Conservation (phyloP, 2,888 invertebrate genomes). For the Kuschelorhynchus macadamiae region DNA sequence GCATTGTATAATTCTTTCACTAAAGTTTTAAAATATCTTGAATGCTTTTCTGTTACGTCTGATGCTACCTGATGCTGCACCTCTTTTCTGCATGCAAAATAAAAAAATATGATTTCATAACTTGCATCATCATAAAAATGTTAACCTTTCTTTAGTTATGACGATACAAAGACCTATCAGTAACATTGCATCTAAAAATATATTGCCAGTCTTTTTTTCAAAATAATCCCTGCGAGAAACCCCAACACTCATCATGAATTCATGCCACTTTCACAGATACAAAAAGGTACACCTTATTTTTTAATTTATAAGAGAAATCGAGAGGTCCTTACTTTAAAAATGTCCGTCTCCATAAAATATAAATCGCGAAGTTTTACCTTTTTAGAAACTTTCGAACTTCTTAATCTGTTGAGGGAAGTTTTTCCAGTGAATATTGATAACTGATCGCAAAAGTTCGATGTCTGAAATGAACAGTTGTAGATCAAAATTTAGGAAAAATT, state of each 20-base stretch:
- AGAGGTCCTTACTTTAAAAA: constrained; percentile 34
- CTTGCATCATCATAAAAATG: too few species aligned
- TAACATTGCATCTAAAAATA: too few species aligned
- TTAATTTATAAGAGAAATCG: constrained; percentile 33
- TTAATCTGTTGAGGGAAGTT: constrained; percentile 52
- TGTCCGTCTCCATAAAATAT: constrained; percentile 46
- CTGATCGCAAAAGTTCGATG: constrained; percentile 59
- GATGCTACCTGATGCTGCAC: too few species aligned
- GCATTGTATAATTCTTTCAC: too few species aligned
- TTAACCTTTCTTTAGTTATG: too few species aligned
- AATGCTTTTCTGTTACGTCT: too few species aligned
- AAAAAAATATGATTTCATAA: too few species aligned
- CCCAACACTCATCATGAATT: constrained; percentile 4
- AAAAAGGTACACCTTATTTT: constrained; percentile 31
- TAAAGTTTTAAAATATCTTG: too few species aligned
- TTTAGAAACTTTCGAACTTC: constrained; percentile 40
- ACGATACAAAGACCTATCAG: too few species aligned
- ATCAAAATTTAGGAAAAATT: constrained; percentile 16
- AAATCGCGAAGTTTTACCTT: constrained; percentile 43
- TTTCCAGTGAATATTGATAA: constrained; percentile 60
- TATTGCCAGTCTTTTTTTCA: too few species aligned
- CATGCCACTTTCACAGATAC: constrained; percentile 3
- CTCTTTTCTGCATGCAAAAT: too few species aligned
- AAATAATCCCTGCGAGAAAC: too few species aligned
- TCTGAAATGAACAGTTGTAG: constrained; percentile 40